Conservation (phyloP, 2,797 vertebrate species). For the Oreortyx pictus region DNA sequence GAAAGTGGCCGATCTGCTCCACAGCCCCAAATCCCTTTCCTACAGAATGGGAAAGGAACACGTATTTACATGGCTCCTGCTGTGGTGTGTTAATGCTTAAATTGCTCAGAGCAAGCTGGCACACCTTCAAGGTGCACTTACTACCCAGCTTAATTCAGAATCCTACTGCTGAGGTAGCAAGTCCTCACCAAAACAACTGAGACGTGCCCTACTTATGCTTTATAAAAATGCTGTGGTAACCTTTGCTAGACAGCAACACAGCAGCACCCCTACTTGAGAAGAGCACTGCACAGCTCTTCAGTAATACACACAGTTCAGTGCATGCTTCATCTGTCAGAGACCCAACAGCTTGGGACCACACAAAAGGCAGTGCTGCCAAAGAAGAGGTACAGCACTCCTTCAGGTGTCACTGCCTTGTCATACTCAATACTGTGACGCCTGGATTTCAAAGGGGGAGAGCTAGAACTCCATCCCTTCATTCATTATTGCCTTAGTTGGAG, state of each 20-base stretch:
- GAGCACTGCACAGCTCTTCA: neutral
- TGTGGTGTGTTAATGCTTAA: constrained; percentile 50
- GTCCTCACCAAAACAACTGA: neutral
- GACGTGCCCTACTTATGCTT: neutral
- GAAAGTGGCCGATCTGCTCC: constrained; percentile 36
- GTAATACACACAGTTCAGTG: constrained; percentile 26
- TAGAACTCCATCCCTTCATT: constrained; percentile 41
- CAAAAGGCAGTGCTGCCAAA: neutral
- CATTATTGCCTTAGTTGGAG: constrained; percentile 54
- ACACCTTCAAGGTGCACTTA: neutral
- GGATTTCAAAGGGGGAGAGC: constrained; percentile 40
- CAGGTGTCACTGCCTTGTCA: neutral
- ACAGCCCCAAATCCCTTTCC: constrained; percentile 25
- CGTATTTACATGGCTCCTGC: constrained; percentile 50
- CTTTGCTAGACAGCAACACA: neutral
- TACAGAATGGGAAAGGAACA: constrained; percentile 19
- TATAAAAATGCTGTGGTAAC: neutral
- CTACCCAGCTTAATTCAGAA: constrained; percentile 38
- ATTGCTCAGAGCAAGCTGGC: constrained; percentile 51
- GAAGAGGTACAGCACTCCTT: neutral
- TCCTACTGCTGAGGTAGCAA: constrained; percentile 49
- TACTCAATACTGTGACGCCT: constrained; percentile 32
- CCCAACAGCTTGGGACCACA: neutral
- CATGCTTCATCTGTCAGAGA: neutral
- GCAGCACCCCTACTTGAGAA: constrained; percentile 24